Base-by-base conservation (phyloP, 2,888 invertebrate genomes). In the Thymelicus acteon region DNA sequence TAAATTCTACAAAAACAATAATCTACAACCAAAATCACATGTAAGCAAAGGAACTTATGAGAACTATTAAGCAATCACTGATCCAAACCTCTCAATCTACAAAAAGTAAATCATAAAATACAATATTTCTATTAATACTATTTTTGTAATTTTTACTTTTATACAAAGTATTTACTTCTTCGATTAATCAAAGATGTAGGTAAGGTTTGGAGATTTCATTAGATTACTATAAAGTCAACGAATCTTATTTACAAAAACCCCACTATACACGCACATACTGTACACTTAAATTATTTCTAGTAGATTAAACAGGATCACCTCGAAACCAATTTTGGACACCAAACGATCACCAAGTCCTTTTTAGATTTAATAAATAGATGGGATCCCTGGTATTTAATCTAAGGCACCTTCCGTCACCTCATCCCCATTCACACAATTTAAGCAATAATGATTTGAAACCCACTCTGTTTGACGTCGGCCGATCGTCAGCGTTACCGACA, bases 371-470 rank as follows among this genome's bases (percentile, higher is more conserved):
- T 71, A 60, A 65, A 65, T 71, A 65, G 31, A 49, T 44, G 15
- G 60, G 70, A 65, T 71, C 60, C 70, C 13, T n/a, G 24, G 31
- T 24, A 88, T 91, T 90, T 89, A 90, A 90, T 88, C 92, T 88
- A 88, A 90, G 73, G 65, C 71, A 52, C 31, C 63, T 76, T 67
- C 89, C 90, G 72, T 79, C 89, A 90, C 93, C 90, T 90, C 84
- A 92, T 72, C 92, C 91, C 91, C 91, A 93, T 74, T 92, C 90
- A 81, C 93, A 91, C 79, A 93, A 79, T 79, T 83, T 93, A 79
- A 92, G 86, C 83, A 93, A 86, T 81, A 93, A 83, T 75, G 93
- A 90, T 79, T 90, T 80, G 82, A 92, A 93, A 93, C 94, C 93
- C 89, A 94, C 94, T 93, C 93, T 88, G 83, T 93, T 92, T 52